Evolutionary conservation across 2,113 vertebrate genomes (phyloP), one percentile per base, ranked within the genome.

Genomic region (Pristiophorus japonicus): DNA sequence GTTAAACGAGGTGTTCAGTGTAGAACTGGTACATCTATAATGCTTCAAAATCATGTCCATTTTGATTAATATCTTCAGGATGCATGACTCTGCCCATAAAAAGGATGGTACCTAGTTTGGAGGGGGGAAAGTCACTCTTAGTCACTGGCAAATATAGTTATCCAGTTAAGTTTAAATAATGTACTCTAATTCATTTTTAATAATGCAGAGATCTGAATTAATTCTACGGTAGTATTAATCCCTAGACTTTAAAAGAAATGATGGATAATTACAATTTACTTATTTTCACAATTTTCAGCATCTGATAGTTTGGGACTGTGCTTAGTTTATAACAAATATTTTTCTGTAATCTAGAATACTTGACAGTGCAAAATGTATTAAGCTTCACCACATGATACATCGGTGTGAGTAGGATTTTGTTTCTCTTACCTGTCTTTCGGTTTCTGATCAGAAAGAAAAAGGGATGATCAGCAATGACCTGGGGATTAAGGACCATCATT

Each of bases 61-160:
- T 98, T 75, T 98, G 95, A 84, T 98, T 99, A 96, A 99, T 97
- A 94, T 98, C 97, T 97, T 99, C 99, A 0, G 99, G 99, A 96
- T 98, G 98, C 99, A 99, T 98, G 95, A 99, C 98, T 96, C 99
- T 97, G 95, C 99, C 99, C 98, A 99, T 99, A 97, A 99, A 99
- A 70, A 99, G 97, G 96, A 99, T 97, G 0, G 98, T 98, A 22
- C 98, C 99, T 99, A 95, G 59, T 63, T n/a, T 10, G 55, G 66
- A 62, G 62, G 67, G n/a, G n/a, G 5, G 16, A 65, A 65, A 11
- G 42, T 22, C 51, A 62, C 27, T 62, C 87, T 62, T 62, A 18
- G 30, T 18, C 30, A 90, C 30, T n/a, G 11, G 12, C 18, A 91
- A 34, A 62, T 91, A 91, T 16, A 91, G 14, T 63, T 65, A n/a